Conservation (phyloP, 2,797 vertebrate genomes). For the Onychomys arenicola region DNA sequence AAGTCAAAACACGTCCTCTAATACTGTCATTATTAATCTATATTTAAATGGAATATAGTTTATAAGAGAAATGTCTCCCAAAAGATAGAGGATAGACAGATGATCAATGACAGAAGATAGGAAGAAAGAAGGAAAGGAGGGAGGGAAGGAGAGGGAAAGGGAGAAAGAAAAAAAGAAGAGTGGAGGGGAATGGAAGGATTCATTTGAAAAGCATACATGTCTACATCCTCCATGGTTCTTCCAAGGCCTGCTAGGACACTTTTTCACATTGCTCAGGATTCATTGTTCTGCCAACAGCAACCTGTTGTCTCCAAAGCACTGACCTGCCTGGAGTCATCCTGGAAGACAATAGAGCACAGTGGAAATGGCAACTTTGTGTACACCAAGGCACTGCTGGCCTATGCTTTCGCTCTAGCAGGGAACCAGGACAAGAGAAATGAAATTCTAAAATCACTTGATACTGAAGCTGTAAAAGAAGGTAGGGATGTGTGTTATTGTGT, state of each 20-base stretch:
- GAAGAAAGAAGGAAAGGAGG: no score
- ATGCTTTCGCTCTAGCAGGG: slow-evolving; percentile 80
- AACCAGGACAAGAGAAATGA: slow-evolving; percentile 54
- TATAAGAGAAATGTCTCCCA: not conserved
- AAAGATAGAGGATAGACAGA: not conserved
- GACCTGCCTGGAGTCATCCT: slow-evolving; percentile 78
- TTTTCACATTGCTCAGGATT: not conserved
- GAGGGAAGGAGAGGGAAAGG: not conserved
- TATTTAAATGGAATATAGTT: not conserved
- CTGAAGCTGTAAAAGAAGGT: slow-evolving; percentile 79
- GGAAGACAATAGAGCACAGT: slow-evolving; percentile 9
- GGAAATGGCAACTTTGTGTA: slow-evolving; percentile 63
- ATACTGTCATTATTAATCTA: not conserved
- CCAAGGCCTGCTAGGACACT: no score
- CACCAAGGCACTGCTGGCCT: slow-evolving; percentile 83
- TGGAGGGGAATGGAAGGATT: no score
- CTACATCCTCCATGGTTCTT: not conserved
- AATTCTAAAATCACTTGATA: slow-evolving; percentile 75
- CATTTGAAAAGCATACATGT: not conserved
- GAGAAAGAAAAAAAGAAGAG: not conserved
- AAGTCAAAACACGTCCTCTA: not conserved
- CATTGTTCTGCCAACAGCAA: slow-evolving; percentile 64
- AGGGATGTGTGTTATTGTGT: not conserved
- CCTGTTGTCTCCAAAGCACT: slow-evolving; percentile 76
- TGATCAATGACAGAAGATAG: not conserved